These are phyloP conservation scores for Aphis craccivora DNA, from an alignment of 1,140 invertebrate genomes.

Conservation along the genomic window DNA sequence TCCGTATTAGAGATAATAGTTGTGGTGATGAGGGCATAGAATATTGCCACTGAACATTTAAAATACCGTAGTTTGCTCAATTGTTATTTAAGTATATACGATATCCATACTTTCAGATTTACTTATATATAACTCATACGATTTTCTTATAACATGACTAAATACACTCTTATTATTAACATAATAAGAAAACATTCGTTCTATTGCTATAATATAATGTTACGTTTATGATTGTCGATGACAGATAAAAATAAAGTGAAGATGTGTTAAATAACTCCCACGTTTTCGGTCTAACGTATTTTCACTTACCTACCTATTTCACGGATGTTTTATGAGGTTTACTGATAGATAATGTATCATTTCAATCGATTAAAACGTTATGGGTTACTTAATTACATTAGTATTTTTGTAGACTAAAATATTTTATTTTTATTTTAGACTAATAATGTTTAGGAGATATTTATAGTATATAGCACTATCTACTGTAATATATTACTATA, in stretches of 20 bases:
- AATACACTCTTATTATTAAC: background rate
- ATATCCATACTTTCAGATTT: background rate
- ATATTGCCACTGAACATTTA: background rate
- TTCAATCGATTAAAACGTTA: background rate
- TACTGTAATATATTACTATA: background rate
- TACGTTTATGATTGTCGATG: background rate
- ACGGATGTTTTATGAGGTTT: background rate
- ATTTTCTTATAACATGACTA: background rate
- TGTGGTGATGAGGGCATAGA: background rate
- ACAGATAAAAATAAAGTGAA: conserved; percentile 13
- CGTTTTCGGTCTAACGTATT: background rate
- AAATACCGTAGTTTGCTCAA: background rate
- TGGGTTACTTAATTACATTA: background rate
- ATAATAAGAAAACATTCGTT: background rate
- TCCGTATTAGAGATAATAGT: background rate
- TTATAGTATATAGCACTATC: background rate
- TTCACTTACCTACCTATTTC: background rate
- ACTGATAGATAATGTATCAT: background rate
- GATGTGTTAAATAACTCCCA: background rate
- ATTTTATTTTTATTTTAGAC: background rate
- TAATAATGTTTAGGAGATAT: background rate
- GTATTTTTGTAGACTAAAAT: background rate
- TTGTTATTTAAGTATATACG: background rate
- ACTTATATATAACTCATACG: background rate
- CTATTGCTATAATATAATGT: background rate